A percentile compares a stretch with the other conserved stretches of the same genome.
These are phyloP conservation scores for Cosmopolites sordidus DNA, from an alignment of 2,888 invertebrate genomes.

Conservation along the genomic window DNA sequence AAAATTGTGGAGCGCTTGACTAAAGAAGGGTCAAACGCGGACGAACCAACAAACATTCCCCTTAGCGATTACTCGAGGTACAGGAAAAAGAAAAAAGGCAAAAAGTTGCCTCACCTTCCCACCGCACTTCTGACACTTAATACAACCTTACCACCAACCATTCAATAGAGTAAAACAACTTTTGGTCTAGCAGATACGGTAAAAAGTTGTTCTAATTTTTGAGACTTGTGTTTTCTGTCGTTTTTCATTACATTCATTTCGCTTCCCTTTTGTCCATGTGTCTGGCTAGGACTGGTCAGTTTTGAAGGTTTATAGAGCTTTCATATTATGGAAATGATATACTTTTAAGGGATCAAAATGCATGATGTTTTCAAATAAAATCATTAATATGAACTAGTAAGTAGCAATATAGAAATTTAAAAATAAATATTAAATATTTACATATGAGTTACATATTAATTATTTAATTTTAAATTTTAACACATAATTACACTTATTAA, in stretches of 20 bases:
- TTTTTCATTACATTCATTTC: slow-evolving; percentile 6
- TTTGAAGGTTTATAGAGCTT: not conserved
- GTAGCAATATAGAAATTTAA: too few species aligned
- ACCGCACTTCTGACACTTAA: slow-evolving; percentile 21
- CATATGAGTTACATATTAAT: too few species aligned
- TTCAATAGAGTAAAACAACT: slow-evolving; percentile 22
- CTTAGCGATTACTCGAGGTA: slow-evolving; percentile 87
- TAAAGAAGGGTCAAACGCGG: slow-evolving; percentile 82
- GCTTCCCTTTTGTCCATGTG: slow-evolving; percentile 7
- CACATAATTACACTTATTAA: too few species aligned
- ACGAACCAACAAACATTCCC: slow-evolving; percentile 81
- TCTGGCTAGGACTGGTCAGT: slow-evolving; percentile 2
- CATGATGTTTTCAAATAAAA: too few species aligned
- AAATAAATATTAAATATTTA: too few species aligned
- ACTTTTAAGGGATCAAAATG: too few species aligned
- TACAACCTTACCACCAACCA: slow-evolving; percentile 16
- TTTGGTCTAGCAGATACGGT: slow-evolving; percentile 18
- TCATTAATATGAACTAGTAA: too few species aligned
- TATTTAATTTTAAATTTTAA: too few species aligned
- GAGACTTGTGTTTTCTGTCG: slow-evolving; percentile 10
- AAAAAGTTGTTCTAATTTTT: slow-evolving; percentile 16
- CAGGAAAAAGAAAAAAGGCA: slow-evolving; percentile 23
- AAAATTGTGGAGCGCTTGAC: slow-evolving; percentile 76
- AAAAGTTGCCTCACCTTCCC: slow-evolving; percentile 18
- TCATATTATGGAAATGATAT: too few species aligned